Conservation (phyloP, 2,113 vertebrate genomes). For the Todiramphus saurophagus region DNA sequence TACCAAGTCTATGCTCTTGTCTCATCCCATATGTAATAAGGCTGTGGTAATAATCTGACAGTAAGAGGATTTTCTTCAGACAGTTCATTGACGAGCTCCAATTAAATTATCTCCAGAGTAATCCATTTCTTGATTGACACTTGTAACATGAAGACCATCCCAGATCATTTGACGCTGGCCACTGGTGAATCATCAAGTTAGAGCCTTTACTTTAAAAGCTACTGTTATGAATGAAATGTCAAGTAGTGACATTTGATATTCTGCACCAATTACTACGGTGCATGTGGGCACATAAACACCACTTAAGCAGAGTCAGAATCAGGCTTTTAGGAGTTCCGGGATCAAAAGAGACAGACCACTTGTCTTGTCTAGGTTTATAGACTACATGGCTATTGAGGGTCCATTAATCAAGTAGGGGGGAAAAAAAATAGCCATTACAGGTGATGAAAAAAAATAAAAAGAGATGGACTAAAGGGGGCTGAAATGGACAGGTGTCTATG, state of each 20-base stretch:
- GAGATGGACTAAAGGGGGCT: not conserved
- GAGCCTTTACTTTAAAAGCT: slow-evolving; percentile 9
- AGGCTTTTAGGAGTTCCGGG: slow-evolving; percentile 24
- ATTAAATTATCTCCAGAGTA: slow-evolving; percentile 13
- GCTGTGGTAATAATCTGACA: not conserved
- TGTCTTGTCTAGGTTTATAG: slow-evolving; percentile 37
- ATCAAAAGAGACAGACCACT: slow-evolving; percentile 19
- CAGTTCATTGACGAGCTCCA: not conserved
- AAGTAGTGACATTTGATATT: slow-evolving; percentile 46
- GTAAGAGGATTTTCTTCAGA: not conserved
- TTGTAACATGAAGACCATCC: not conserved
- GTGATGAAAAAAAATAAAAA: not conserved
- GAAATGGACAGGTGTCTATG: not conserved
- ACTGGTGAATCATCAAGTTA: not conserved
- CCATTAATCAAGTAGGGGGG: not conserved
- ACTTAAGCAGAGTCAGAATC: slow-evolving; percentile 22
- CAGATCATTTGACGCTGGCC: not conserved
- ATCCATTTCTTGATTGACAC: slow-evolving; percentile 24
- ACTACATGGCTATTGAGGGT: not conserved
- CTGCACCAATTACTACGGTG: not conserved
- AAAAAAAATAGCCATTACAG: not conserved
- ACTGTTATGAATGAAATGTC: slow-evolving; percentile 41
- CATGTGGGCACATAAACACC: not conserved
- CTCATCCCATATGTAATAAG: not conserved
- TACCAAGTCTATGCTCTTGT: not conserved